Conservation (phyloP, 2,888 invertebrate genomes). For the Kryphioiulus occultus region DNA sequence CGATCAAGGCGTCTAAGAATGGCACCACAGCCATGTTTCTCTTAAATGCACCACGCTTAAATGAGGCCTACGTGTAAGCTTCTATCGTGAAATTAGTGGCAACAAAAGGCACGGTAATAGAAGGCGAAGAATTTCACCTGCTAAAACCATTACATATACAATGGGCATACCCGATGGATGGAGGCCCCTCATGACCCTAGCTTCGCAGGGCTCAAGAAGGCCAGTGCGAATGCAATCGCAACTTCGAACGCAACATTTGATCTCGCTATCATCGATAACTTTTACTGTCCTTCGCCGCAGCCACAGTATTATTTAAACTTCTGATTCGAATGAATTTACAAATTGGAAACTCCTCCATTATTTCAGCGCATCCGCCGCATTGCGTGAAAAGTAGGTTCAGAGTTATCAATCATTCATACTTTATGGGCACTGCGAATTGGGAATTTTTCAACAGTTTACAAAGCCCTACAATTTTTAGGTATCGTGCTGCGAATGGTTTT, state of each 20-base stretch:
- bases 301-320: not conserved
- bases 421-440: too few relatives aligned
- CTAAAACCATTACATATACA: constrained; percentile 28
- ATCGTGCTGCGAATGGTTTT: too few relatives aligned
- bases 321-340: not conserved
- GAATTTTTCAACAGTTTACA: too few relatives aligned
- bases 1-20: constrained; percentile 10
- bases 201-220: not conserved
- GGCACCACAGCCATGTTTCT: constrained; percentile 35
- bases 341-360: not conserved
- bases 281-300: too few relatives aligned
- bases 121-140: constrained; percentile 10
- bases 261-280: too few relatives aligned
- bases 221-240: not conserved
- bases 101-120: constrained; percentile 3
- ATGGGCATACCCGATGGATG: not conserved
- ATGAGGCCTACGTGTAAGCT: constrained; percentile 36
- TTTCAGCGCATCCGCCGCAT: not conserved
- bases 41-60: not conserved
- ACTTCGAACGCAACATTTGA: not conserved
- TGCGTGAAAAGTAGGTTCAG: too few relatives aligned
- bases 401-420: too few relatives aligned
- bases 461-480: too few relatives aligned
- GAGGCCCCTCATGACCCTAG: not conserved
- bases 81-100: not conserved